These are phyloP conservation scores for Ennomos fuscantarius DNA, from an alignment of 2,888 invertebrate genomes.

Conservation along the genomic window DNA sequence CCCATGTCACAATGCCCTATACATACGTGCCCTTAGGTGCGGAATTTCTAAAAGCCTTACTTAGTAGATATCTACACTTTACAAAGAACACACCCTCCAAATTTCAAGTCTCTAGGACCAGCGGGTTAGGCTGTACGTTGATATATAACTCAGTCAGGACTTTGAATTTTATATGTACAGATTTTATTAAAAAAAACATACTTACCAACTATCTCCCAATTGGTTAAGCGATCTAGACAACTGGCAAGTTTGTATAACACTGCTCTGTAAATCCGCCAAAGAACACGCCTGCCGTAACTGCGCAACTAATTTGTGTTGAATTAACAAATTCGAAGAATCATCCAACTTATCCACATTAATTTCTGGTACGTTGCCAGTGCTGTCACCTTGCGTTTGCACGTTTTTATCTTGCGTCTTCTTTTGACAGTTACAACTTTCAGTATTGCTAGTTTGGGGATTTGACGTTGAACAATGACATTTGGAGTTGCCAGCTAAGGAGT, in stretches of 20 bases:
- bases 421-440: constrained; percentile 48
- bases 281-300: constrained; percentile 70
- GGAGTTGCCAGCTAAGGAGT: constrained; percentile 48
- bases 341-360: constrained; percentile 53
- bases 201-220: constrained; percentile 54
- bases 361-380: constrained; percentile 45
- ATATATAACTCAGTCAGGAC: too few relatives aligned
- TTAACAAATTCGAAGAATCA: constrained; percentile 34
- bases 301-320: constrained; percentile 68
- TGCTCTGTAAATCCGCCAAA: constrained; percentile 64
- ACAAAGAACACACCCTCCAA: too few relatives aligned
- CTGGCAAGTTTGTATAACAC: constrained; percentile 18
- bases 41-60: too few relatives aligned
- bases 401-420: constrained; percentile 29
- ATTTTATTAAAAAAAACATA: too few relatives aligned
- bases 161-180: too few relatives aligned
- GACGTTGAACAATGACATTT: background rate
- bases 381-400: constrained; percentile 5
- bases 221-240: constrained; percentile 61
- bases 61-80: too few relatives aligned
- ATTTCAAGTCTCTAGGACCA: too few relatives aligned
- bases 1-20: too few relatives aligned
- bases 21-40: too few relatives aligned
- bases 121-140: too few relatives aligned
- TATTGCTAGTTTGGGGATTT: constrained; percentile 46